These are phyloP conservation scores for Paramuricea clavata DNA, from an alignment of 92 coral and sea anemone genomes.

Conservation along the genomic window DNA sequence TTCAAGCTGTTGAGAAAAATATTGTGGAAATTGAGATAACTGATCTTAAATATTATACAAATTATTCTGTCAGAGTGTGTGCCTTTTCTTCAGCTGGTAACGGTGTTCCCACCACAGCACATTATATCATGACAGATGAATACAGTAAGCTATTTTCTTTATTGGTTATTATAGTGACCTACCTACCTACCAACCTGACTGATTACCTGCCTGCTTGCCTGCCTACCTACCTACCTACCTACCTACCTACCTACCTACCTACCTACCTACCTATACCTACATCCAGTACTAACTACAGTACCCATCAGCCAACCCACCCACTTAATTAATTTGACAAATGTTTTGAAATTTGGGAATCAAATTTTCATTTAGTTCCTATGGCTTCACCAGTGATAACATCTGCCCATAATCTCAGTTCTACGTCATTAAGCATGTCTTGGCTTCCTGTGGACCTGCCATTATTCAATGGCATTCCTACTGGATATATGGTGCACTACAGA, in stretches of 20 bases:
- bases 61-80: slow-evolving; percentile 70
- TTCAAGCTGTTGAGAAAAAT: not conserved
- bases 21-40: slow-evolving; percentile 41
- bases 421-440: slow-evolving; percentile 10
- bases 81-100: slow-evolving; percentile 70
- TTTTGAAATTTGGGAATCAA: too few relatives aligned
- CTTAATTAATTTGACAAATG: too few relatives aligned
- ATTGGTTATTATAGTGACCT: too few relatives aligned
- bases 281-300: too few relatives aligned
- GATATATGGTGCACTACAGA: slow-evolving; percentile 1
- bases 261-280: not conserved
- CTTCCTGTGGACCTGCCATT: not conserved
- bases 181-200: not conserved
- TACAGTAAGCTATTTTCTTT: slow-evolving; percentile 75
- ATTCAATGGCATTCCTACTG: slow-evolving; percentile 21
- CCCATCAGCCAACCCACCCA: too few relatives aligned
- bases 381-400: slow-evolving; percentile 2
- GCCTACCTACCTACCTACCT: not conserved
- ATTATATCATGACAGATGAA: slow-evolving; percentile 70
- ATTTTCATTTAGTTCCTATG: not conserved
- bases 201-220: not conserved
- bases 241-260: not conserved
- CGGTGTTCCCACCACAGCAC: slow-evolving; percentile 72
- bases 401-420: not conserved
- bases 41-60: slow-evolving; percentile 69